Evolutionary conservation across 1,140 invertebrate genomes (phyloP), one percentile per base, ranked within the genome.

Genomic region (Phthorimaea operculella): DNA sequence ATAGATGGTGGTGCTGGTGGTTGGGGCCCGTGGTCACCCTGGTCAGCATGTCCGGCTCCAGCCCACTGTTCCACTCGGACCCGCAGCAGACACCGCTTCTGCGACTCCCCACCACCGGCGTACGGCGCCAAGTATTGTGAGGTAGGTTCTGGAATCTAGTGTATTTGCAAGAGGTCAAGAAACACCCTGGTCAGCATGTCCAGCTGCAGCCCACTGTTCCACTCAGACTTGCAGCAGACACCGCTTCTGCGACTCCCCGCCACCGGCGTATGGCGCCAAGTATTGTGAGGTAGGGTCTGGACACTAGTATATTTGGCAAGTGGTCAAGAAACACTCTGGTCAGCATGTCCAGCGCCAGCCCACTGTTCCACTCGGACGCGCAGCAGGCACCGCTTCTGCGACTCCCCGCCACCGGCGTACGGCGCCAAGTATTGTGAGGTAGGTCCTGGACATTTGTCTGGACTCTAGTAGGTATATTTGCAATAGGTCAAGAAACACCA

Each of bases 391-490:
- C 86, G 94, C 58, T 93, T 94, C 76, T 96, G 94, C 70, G 93
- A 96, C 70, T 92, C 91, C 5, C 93, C 94, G 7, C 91, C 92
- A 0, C 93, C 94, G 1, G 88, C 91, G 47, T 94, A 94, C 69
- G 93, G 93, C 2, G 92, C 92, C 33, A 93, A 92, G 79, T 94
- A 93, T 79, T 96, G 94, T 71, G 90, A 94, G 88, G 93, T 94
- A 86, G 77, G 76, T 51, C 6, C 6, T 28, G 21, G 21, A 28
- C 21, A n/a, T n/a, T n/a, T n/a, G 93, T 94, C 92, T 12, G 87
- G 21, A 28, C 21, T n/a, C n/a, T n/a, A n/a, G n/a, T n/a, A n/a
- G n/a, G n/a, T n/a, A n/a, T n/a, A n/a, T n/a, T n/a, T 33, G n/a
- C n/a, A n/a, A n/a, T n/a, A n/a, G n/a, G n/a, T n/a, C n/a, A n/a